Base-by-base conservation (phyloP, 2,113 vertebrate species). In the Ailurus styani region DNA sequence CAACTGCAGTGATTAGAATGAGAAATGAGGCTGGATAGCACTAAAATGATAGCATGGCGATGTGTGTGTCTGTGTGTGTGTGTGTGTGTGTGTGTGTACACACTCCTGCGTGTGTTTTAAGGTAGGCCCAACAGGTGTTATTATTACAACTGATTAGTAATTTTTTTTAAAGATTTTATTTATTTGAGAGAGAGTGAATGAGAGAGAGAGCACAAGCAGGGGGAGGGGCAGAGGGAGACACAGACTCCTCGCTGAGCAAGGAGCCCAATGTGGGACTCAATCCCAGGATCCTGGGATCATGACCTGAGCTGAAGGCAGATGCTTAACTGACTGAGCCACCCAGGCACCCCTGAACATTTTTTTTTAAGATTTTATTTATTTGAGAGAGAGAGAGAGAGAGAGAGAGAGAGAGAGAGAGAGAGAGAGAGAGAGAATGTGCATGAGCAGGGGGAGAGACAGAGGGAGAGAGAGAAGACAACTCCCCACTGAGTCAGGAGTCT, bases 31-130 rank as follows among this genome's bases (percentile, higher is more conserved):
- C 42, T 50, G 34, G 68, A 57, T n/a, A 40, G n/a, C 70, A 54
- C 70, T 25, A 64, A 34, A 77, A 47, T 27, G 40, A 62, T 11
- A 77, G 87, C 14, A 18, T n/a, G 5, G 4, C 13, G 3, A 10
- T 17, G 57, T 7, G 3, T 21, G 15, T 8, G 12, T 8, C 25
- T 40, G 15, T 45, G 81, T 2, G 14, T 2, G 27, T 21, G 11
- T 11, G 31, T 6, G 0, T 40, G 21, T 7, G 52, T 23, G 9
- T 42, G 55, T 4, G 17, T 1, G 20, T 34, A n/a, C n/a, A n/a
- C n/a, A n/a, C n/a, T n/a, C n/a, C n/a, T n/a, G n/a, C n/a, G 8
- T 13, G 42, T 7, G 1, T 55, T 47, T n/a, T 47, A 21, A 89
- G n/a, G 47, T 14, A 64, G 29, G 29, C 72, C 70, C 72, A 93